Base-by-base conservation (phyloP, 2,797 vertebrate species). In the Chaetophractus vellerosus region DNA sequence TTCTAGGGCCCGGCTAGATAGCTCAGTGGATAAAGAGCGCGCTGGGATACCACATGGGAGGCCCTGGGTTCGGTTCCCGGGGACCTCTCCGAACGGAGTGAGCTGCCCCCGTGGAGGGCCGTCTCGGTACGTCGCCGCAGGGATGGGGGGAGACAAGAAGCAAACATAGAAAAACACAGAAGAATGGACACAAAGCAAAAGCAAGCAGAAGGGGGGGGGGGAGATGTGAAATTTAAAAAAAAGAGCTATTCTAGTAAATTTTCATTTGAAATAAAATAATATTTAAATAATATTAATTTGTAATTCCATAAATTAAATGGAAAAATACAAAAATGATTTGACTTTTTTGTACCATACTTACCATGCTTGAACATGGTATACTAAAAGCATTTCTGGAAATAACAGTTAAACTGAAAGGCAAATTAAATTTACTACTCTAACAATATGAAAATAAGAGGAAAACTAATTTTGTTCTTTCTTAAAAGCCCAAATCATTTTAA, bases 281-380 rank as follows among this genome's bases (percentile, higher is more conserved):
- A 83, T 90, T 96, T 88, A 79, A 69, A 24, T 72, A 57, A 52
- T 50, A 84, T 45, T 59, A 86, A 76, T 59, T 90, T 85, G 24
- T 64, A 90, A 52, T 96, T 91, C 12, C 21, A 69, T 76, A 79
- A 93, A 66, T 33, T 79, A 83, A 83, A 69, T 28, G 83, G 57
- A 50, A 3, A 55, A 93, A 76, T 36, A 55, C 12, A 72, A 55
- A 92, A 75, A 69, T 36, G 8, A 76, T 52, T 11, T 78, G 71
- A 78, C 15, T 64, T 74, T 81, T 74, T 88, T 78, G 78, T 8
- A 91, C 24, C 74, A 72, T 45, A 50, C 84, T 68, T 80, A 66
- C 48, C 33, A 75, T 92, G 52, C 38, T 61, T 84, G 33, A 91
- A 91, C 9, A n/a, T 31, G 63, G 52, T 38, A 63, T 41, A 41